Base-by-base conservation (phyloP, 2,113 vertebrate genomes). In the Tursiops truncatus region DNA sequence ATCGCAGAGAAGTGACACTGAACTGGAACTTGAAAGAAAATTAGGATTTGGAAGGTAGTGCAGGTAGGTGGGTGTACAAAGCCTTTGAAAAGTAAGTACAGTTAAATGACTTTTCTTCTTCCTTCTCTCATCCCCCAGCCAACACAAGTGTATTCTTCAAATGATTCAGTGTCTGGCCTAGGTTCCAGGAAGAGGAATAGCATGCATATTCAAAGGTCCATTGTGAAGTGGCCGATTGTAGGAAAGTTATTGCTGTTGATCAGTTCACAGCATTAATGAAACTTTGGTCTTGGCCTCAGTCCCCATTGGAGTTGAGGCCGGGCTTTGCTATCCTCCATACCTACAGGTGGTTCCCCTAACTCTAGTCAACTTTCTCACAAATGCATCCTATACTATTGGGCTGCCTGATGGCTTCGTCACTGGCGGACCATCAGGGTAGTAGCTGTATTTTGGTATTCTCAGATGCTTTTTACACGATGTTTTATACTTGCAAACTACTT, bases 1-100 rank as follows among this genome's bases (percentile, higher is more conserved):
- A 67, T 53, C 44, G 15, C 18, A 74, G 36, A n/a, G 18, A 68
- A 89, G 26, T 67, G 31, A 47, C 25, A 17, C 5, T 67, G 50
- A 81, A 6, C 17, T 76, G 44, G 44, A 85, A 91, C 88, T 53
- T 90, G 41, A 82, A 82, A 92, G 65, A 82, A 95, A 95, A 47
- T 47, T n/a, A 70, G 56, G 50, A 85, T 70, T 58, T 85, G 31
- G 28, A 76, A 94, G 73, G 41, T 21, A 28, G 33, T 71, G 8
- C 18, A 65, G 21, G 47, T 47, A 73, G 50, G 36, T 58, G 15
- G n/a, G 36, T 76, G 6, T 50, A 5, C 11, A 83, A 36, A 67
- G 41, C 31, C 36, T 87, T 80, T 50, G 31, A 31, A 56, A 76
- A 44, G 13, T 87, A 70, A 44, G 11, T 88, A n/a, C 47, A 47